Conservation (phyloP, 2,797 vertebrate genomes). For the Smutsia temminckii region DNA sequence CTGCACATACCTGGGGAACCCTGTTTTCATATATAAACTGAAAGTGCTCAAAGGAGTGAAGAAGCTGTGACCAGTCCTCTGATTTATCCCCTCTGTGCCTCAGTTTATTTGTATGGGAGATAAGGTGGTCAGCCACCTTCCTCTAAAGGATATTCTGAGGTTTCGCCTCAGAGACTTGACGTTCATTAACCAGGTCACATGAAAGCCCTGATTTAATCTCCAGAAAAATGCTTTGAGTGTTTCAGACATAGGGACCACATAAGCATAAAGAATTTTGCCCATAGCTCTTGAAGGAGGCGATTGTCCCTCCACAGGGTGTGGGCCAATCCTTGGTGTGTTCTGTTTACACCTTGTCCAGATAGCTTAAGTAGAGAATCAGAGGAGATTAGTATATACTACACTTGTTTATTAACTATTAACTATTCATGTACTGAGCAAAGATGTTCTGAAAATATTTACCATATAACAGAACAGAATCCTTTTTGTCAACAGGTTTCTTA, state of each 20-base stretch:
- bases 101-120: slow-evolving; percentile 76
- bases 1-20: not conserved
- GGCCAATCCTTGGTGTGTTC: not conserved
- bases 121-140: slow-evolving; percentile 76
- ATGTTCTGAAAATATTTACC: not conserved
- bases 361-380: not conserved
- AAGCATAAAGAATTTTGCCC: slow-evolving; percentile 78
- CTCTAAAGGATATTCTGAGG: slow-evolving; percentile 76
- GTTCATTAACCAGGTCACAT: slow-evolving; percentile 73
- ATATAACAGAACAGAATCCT: not conserved
- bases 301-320: not conserved
- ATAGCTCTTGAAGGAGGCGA: slow-evolving; percentile 38
- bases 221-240: slow-evolving; percentile 60
- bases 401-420: slow-evolving; percentile 36
- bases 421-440: not conserved
- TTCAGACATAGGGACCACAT: slow-evolving; percentile 75
- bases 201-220: slow-evolving; percentile 76
- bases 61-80: not conserved
- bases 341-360: not conserved
- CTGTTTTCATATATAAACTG: slow-evolving; percentile 21
- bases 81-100: slow-evolving; percentile 53
- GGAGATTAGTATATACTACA: not conserved
- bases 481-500: not conserved
- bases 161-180: slow-evolving; percentile 61
- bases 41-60: not conserved